Evolutionary conservation across 2,888 invertebrate species (phyloP), one percentile per base, ranked within the genome.

Genomic region (Lydus trimaculatus): DNA sequence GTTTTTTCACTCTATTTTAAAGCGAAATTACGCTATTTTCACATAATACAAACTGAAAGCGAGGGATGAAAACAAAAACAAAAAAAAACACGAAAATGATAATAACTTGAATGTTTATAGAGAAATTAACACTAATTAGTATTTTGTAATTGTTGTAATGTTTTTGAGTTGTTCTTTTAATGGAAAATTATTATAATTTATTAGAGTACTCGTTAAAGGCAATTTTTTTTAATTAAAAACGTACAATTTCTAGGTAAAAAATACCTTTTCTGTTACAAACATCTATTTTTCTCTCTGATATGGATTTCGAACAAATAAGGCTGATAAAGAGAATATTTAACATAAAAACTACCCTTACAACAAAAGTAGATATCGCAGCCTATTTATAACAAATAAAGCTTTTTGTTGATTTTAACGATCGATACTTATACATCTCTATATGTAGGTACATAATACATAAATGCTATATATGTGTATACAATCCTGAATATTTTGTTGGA

Each of bases 331-430:
- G 71, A 71, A 71, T 71, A 68, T 71, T 63, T 71, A 67, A 71
- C 68, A 65, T 68, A 25, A 67, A 71, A 71, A 71, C 67, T 71
- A 66, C 58, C 58, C 65, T 61, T 65, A 71, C 67, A 23, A 56
- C 13, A 23, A 11, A 23, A 11, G 15, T 8, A 39, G n/a, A 48
- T 20, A 48, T 8, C 20, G 17, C 5, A 2, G 11, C 20, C n/a
- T 48, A 2, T 48, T 48, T 9, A 48, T 48, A 48, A 48, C n/a
- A 17, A 17, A 48, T 48, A 39, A 6, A 39, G 39, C 5, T 48
- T 48, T 52, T 4, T 23, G 7, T 20, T 9, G 52, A 52, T 56
- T 56, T 56, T 25, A 56, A 56, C 56, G 56, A 56, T 56, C 56
- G 25, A 56, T 25, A 25, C 48, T n/a, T n/a, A n/a, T n/a, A 20